Percentiles rank a stretch among this genome's conserved stretches.
phyloP scores from a whole-genome alignment of 2,113 vertebrate species.

The Anolis carolinensis region DNA sequence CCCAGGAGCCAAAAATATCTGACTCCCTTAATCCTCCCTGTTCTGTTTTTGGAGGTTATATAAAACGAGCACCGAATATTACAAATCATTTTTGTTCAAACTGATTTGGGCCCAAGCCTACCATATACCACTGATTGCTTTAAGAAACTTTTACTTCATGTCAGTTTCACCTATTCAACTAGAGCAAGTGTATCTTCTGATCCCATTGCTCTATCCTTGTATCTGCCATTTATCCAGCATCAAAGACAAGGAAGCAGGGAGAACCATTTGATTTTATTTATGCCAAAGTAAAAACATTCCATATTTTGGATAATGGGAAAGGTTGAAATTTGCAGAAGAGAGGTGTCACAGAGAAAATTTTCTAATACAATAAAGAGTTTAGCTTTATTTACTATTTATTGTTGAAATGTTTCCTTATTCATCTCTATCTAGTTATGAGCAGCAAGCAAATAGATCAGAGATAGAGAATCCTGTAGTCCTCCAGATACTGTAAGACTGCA shows the following conservation, averaged over 20 bases:
- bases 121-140: slow-evolving; percentile 11
- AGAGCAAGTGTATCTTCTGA: not conserved
- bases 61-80: no score
- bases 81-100: no score
- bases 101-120: no score
- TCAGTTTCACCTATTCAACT: no score
- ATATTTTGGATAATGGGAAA: not conserved
- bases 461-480: no score
- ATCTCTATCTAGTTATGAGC: no score
- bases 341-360: not conserved
- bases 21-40: no score
- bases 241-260: not conserved
- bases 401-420: not conserved
- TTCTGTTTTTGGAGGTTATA: no score
- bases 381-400: not conserved
- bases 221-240: not conserved
- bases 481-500: not conserved
- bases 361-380: not conserved
- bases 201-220: not conserved
- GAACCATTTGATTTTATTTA: not conserved
- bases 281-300: not conserved
- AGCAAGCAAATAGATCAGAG: no score
- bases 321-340: not conserved
- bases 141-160: not conserved
- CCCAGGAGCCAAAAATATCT: no score